These are phyloP conservation scores for Philopotamus ludificatus DNA, from an alignment of 1,140 invertebrate genomes.

Conservation along the genomic window DNA sequence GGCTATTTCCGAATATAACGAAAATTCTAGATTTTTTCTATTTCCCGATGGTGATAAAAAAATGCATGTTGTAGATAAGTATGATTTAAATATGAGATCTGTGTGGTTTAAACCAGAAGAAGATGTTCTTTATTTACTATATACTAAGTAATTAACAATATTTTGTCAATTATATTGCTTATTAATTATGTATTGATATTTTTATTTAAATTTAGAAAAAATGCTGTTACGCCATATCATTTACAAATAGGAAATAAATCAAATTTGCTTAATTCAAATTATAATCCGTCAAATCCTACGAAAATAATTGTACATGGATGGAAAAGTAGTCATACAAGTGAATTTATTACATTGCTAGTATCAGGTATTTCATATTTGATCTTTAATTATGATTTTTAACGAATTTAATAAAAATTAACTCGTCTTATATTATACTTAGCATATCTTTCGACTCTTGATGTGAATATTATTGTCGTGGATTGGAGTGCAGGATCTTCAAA, in stretches of 20 bases:
- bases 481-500: slow-evolving; percentile 52
- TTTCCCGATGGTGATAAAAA: slow-evolving; percentile 10
- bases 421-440: slow-evolving; percentile 45
- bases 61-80: slow-evolving; percentile 9
- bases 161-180: too few species aligned
- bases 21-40: not conserved
- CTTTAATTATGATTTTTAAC: slow-evolving; percentile 43
- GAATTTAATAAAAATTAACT: slow-evolving; percentile 44
- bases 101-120: not conserved
- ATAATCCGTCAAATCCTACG: too few species aligned
- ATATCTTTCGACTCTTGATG: slow-evolving; percentile 50
- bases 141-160: not conserved
- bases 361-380: slow-evolving; percentile 21
- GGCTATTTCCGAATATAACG: too few species aligned
- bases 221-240: too few species aligned
- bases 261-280: too few species aligned
- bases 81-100: not conserved
- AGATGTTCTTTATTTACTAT: not conserved
- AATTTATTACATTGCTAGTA: slow-evolving; percentile 10
- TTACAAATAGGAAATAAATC: too few species aligned
- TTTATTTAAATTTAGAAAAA: slow-evolving; percentile 6
- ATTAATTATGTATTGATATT: too few species aligned
- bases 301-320: slow-evolving; percentile 35
- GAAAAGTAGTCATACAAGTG: slow-evolving; percentile 12
- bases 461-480: slow-evolving; percentile 60